A percentile compares a stretch with the other conserved stretches of the same genome.
These are phyloP conservation scores for Cnemophilus loriae DNA, from an alignment of 2,113 vertebrate genomes.

Conservation along the genomic window DNA sequence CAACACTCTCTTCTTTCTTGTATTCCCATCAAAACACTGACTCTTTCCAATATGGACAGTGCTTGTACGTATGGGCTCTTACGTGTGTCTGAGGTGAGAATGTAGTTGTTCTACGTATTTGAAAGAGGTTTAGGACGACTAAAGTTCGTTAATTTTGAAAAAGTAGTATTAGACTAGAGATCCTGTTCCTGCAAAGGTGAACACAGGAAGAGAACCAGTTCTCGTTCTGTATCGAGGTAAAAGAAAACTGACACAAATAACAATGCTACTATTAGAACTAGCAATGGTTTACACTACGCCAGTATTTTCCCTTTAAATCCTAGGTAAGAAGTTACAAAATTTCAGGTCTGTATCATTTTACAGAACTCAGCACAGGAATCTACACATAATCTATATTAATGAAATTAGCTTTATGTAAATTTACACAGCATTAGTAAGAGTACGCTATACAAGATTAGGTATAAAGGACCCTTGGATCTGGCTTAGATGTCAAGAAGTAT, in stretches of 20 bases:
- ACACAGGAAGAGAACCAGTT: not conserved
- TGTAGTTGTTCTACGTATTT: not conserved
- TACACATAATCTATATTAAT: not conserved
- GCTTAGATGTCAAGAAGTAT: not conserved
- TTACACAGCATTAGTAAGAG: not conserved
- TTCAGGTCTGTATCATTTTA: not conserved
- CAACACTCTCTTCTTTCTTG: not conserved
- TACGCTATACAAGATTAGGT: not conserved
- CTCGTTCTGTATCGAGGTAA: not conserved
- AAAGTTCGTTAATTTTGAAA: not conserved
- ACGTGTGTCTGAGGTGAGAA: not conserved
- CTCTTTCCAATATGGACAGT: not conserved
- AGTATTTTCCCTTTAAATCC: not conserved
- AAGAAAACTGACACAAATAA: not conserved
- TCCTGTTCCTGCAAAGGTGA: not conserved
- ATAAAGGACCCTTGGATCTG: not conserved
- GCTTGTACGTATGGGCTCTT: not conserved
- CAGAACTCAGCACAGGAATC: not conserved
- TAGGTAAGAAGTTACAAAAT: not conserved
- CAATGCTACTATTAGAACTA: not conserved
- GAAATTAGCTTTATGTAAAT: not conserved
- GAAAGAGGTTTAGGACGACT: not conserved
- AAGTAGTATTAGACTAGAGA: not conserved
- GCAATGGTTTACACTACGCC: not conserved
- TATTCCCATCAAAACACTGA: not conserved